A percentile compares a stretch with the other conserved stretches of the same genome.
Conservation (phyloP, 2,113 vertebrate species). For the Cettia cetti region DNA sequence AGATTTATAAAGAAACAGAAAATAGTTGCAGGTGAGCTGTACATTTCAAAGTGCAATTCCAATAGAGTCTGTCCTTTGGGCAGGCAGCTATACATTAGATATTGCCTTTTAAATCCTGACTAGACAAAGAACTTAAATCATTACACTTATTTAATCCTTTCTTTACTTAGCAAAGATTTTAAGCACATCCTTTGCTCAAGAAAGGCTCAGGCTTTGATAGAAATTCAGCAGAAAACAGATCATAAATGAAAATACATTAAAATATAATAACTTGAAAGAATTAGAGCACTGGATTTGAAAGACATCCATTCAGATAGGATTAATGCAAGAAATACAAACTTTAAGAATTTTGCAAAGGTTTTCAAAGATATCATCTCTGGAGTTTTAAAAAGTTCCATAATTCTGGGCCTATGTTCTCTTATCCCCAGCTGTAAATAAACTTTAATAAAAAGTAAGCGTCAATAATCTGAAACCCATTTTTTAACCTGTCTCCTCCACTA, state of each 20-base stretch:
- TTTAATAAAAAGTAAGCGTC: slow-evolving; percentile 69
- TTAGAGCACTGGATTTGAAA: slow-evolving; percentile 33
- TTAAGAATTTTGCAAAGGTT: slow-evolving; percentile 52
- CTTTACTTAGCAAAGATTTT: neutral
- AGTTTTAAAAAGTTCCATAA: slow-evolving; percentile 62
- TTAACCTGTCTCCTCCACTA: slow-evolving; percentile 61
- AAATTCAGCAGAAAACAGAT: neutral
- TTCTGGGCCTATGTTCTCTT: slow-evolving; percentile 45
- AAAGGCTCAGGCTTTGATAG: neutral
- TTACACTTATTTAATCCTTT: slow-evolving; percentile 21
- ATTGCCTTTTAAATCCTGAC: neutral
- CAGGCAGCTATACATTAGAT: neutral
- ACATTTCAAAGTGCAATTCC: neutral
- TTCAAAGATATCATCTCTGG: slow-evolving; percentile 62
- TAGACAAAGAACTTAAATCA: slow-evolving; percentile 1
- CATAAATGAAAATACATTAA: slow-evolving; percentile 7
- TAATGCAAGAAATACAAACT: slow-evolving; percentile 46
- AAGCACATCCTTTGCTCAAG: neutral
- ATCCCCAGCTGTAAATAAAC: slow-evolving; percentile 63
- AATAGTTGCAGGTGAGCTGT: neutral
- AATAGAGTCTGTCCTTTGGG: neutral
- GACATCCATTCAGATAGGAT: slow-evolving; percentile 35
- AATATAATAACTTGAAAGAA: slow-evolving; percentile 34
- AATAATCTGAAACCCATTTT: slow-evolving; percentile 73
- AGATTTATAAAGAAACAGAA: neutral